Conservation (phyloP, 2,888 invertebrate genomes). For the Balanococcus diminutus region DNA sequence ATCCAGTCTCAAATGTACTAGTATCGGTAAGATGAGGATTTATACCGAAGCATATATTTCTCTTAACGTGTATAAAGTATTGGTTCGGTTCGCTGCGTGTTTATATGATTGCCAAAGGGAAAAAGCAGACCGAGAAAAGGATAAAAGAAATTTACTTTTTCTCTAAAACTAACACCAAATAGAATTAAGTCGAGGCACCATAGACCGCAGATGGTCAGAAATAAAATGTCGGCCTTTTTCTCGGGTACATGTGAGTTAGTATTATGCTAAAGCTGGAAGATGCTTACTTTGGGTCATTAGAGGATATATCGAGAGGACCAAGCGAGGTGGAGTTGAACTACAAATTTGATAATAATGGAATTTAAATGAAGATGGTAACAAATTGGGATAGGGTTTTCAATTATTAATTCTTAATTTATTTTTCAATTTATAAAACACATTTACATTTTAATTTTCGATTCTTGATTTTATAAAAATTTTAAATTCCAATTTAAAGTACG, state of each 20-base stretch:
- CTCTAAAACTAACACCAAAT: slow-evolving; percentile 25
- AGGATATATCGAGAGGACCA: neutral
- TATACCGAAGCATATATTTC: slow-evolving; percentile 7
- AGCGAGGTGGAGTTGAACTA: no score
- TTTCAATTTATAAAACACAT: no score
- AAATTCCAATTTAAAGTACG: no score
- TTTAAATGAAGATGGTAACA: no score
- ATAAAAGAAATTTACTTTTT: slow-evolving; percentile 1
- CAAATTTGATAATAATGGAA: no score
- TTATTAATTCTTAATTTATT: no score
- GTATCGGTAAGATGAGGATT: slow-evolving; percentile 20
- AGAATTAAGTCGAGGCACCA: neutral
- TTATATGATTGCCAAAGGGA: neutral
- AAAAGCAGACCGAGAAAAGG: neutral
- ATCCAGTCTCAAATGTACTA: slow-evolving; percentile 6
- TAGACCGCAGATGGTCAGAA: slow-evolving; percentile 22
- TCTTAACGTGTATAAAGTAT: neutral
- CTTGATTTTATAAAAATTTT: no score
- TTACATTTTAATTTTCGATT: no score
- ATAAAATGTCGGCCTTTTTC: neutral
- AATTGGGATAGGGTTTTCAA: no score
- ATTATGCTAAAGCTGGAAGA: neutral
- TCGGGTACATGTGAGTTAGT: neutral
- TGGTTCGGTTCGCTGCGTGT: neutral
- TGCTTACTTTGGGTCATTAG: neutral